Conservation (phyloP, 2,888 invertebrate species). For the Eubasilissa splendida region DNA sequence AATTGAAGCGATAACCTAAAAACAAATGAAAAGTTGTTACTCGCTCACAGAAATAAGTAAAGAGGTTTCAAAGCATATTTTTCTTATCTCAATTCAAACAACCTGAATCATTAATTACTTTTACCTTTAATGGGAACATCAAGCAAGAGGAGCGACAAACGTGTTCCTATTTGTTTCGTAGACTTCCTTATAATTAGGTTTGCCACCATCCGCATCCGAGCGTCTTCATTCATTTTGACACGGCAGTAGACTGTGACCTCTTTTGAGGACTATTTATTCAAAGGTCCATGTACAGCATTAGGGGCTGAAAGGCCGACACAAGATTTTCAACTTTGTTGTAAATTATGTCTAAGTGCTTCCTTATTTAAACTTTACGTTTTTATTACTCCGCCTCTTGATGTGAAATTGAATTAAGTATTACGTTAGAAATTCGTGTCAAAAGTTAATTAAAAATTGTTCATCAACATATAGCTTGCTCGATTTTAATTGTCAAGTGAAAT, state of each 20-base stretch:
- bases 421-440: no score
- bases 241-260: conserved; percentile 36
- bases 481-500: no score
- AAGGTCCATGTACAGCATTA: conserved; percentile 29
- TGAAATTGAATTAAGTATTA: no score
- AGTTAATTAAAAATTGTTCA: no score
- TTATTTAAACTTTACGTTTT: neutral
- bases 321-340: conserved; percentile 30
- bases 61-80: no score
- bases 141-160: conserved; percentile 30
- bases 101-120: conserved; percentile 35
- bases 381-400: no score
- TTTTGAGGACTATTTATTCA: conserved; percentile 41
- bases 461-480: no score
- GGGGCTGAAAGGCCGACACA: conserved; percentile 14
- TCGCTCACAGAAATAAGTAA: no score
- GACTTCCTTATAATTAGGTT: conserved; percentile 43
- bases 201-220: conserved; percentile 34
- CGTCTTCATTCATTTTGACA: conserved; percentile 45
- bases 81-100: neutral
- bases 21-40: no score
- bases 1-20: no score
- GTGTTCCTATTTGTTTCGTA: conserved; percentile 33
- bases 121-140: conserved; percentile 36
- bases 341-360: conserved; percentile 31